Conservation (phyloP, 2,888 invertebrate species). For the Conistra vaccinii region DNA sequence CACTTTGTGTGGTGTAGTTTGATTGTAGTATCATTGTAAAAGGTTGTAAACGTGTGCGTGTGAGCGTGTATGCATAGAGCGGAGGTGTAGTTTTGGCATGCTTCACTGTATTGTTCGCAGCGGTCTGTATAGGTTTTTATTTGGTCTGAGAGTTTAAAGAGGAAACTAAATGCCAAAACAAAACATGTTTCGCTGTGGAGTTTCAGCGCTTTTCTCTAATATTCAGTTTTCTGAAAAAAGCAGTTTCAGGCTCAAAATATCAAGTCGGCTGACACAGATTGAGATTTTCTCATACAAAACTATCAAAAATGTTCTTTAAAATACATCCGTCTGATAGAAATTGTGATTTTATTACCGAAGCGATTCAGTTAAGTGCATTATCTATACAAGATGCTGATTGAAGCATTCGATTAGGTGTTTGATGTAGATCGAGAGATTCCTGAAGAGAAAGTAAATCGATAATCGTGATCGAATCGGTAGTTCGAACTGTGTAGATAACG, state of each 20-base stretch:
- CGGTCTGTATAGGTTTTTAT: no score
- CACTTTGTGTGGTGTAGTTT: no score
- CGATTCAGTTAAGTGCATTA: conserved; percentile 47
- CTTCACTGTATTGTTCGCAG: no score
- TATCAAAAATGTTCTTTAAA: neutral
- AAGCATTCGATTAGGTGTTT: conserved; percentile 69
- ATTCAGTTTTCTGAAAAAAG: neutral
- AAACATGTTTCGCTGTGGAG: no score
- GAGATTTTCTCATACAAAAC: neutral
- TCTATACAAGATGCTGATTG: conserved; percentile 67
- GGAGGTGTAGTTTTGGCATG: no score
- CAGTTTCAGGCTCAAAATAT: neutral
- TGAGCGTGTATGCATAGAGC: no score
- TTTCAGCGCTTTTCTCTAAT: no score
- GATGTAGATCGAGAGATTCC: conserved; percentile 68
- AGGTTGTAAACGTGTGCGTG: no score
- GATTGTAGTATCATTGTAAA: no score
- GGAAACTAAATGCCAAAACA: neutral
- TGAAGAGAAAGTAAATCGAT: conserved; percentile 79
- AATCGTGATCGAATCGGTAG: conserved; percentile 66
- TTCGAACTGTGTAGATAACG: conserved; percentile 55
- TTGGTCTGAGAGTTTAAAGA: no score
- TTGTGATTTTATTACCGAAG: conserved; percentile 16
- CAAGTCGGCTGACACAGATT: neutral
- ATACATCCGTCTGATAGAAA: neutral